Conservation (phyloP, 2,797 vertebrate species). For the Takifugu ocellatus region DNA sequence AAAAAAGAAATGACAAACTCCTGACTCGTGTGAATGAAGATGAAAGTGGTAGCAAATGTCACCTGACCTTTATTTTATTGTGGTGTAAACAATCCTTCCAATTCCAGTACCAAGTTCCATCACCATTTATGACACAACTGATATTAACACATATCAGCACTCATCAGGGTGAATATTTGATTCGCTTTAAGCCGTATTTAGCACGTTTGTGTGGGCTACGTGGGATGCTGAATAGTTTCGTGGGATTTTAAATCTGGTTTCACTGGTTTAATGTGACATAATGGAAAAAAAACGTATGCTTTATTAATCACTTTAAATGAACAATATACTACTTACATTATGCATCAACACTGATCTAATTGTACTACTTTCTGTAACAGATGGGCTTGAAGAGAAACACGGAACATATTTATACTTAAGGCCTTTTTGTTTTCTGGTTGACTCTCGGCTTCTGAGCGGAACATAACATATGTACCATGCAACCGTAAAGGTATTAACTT, state of each 20-base stretch:
- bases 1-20: too few species aligned
- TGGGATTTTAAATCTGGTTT: too few species aligned
- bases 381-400: conserved; percentile 53
- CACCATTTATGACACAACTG: too few species aligned
- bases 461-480: conserved; percentile 61
- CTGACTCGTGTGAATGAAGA: too few species aligned
- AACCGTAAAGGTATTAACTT: conserved; percentile 32
- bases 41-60: background rate
- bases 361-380: conserved; percentile 58
- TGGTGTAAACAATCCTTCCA: background rate
- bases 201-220: too few species aligned
- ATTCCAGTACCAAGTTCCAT: too few species aligned
- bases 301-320: conserved; percentile 69
- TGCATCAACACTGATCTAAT: conserved; percentile 59
- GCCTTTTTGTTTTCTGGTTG: conserved; percentile 44
- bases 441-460: conserved; percentile 28
- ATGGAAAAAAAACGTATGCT: conserved; percentile 70
- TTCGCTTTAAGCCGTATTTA: too few species aligned
- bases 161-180: too few species aligned
- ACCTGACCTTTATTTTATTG: background rate
- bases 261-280: conserved; percentile 20
- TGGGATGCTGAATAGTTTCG: too few species aligned
- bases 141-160: too few species aligned
- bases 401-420: conserved; percentile 55
- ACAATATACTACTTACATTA: conserved; percentile 67